Evolutionary conservation across 2,113 vertebrate genomes (phyloP).

Genomic region (Tautogolabrus adspersus): DNA sequence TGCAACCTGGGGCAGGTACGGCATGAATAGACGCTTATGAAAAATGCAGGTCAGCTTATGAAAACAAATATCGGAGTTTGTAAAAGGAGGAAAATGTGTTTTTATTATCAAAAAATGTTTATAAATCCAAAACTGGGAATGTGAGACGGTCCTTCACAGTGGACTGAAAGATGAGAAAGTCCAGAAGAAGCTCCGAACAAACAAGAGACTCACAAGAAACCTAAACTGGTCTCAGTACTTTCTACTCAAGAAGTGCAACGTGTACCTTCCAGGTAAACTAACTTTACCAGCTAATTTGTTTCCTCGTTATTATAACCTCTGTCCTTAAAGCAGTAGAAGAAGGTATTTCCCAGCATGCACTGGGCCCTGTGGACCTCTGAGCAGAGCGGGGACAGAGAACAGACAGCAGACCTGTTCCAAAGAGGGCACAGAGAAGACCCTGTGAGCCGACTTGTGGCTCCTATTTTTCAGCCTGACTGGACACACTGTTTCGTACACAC

Average conservation of each 20-base stretch:
- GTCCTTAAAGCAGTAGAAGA: slow-evolving; percentile 24
- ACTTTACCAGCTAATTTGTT: slow-evolving; percentile 7
- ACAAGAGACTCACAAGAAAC: background rate
- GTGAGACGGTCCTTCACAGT: too few relatives aligned
- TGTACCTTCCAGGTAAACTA: background rate
- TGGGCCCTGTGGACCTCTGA: slow-evolving; percentile 54
- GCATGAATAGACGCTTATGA: slow-evolving; percentile 72
- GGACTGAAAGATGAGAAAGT: too few relatives aligned
- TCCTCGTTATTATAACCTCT: slow-evolving; percentile 35
- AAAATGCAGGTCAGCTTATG: slow-evolving; percentile 58
- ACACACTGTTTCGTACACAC: slow-evolving; percentile 54
- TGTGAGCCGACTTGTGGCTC: slow-evolving; percentile 66
- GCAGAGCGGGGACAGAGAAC: slow-evolving; percentile 72
- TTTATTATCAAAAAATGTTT: slow-evolving; percentile 6
- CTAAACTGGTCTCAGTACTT: background rate
- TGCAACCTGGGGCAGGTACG: slow-evolving; percentile 70
- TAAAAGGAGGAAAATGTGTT: slow-evolving; percentile 15
- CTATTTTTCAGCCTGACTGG: slow-evolving; percentile 70
- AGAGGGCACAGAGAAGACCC: slow-evolving; percentile 76
- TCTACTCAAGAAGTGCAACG: background rate
- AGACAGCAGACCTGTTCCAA: slow-evolving; percentile 80
- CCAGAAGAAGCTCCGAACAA: background rate
- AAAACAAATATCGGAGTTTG: slow-evolving; percentile 32
- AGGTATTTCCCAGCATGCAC: slow-evolving; percentile 76
- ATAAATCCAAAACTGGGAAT: background rate